Conservation (phyloP, 1,140 invertebrate species). For the Pemphigus obesinymphae region DNA sequence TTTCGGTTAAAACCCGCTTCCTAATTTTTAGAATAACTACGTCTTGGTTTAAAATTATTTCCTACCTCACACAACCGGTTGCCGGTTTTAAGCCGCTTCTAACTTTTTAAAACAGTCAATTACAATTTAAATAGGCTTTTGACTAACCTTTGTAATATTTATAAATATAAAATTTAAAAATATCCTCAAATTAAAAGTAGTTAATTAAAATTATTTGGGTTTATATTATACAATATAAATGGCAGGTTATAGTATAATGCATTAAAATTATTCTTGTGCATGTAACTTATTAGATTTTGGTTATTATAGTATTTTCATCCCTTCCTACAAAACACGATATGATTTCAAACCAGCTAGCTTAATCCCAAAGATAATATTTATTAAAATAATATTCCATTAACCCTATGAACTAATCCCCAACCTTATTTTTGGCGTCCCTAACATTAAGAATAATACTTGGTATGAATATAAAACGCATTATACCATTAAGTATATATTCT, state of each 20-base stretch:
- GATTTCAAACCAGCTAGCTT: background rate
- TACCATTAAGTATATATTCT: too few species aligned
- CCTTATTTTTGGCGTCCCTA: background rate
- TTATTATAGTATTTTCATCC: background rate
- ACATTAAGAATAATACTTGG: conserved; percentile 9
- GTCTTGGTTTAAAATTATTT: too few species aligned
- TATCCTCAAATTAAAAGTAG: too few species aligned
- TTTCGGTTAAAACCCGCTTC: too few species aligned
- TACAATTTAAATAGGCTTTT: too few species aligned
- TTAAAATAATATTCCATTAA: background rate
- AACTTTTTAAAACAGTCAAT: too few species aligned
- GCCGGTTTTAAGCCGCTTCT: too few species aligned
- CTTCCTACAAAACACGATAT: background rate
- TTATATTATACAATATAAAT: background rate
- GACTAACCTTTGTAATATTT: too few species aligned
- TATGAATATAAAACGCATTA: background rate
- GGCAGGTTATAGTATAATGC: background rate
- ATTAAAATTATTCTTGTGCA: background rate
- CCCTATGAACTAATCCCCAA: background rate
- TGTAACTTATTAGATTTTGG: background rate
- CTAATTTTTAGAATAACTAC: too few species aligned
- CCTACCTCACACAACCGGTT: too few species aligned
- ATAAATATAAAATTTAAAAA: too few species aligned
- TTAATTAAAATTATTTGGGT: background rate
- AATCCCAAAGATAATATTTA: conserved; percentile 17